Percentiles rank a stretch among this genome's conserved stretches.
These are phyloP conservation scores for Semotilus atromaculatus DNA, from an alignment of 2,797 vertebrate species.

Conservation along the genomic window DNA sequence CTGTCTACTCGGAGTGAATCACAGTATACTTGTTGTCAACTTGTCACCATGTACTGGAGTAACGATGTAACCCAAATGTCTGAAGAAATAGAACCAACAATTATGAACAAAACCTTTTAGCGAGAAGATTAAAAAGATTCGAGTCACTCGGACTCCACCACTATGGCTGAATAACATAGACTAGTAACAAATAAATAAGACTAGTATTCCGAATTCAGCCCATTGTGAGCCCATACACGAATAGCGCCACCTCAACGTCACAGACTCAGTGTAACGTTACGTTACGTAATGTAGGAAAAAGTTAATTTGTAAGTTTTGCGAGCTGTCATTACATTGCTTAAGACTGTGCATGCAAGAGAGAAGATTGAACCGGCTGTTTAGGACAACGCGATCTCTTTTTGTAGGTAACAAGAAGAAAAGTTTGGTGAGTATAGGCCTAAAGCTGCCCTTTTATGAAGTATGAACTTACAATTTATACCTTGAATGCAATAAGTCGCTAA, in stretches of 20 bases:
- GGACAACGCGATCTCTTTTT: background rate
- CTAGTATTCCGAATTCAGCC: background rate
- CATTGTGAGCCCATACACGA: background rate
- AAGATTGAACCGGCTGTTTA: background rate
- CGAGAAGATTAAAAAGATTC: background rate
- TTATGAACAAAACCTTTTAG: background rate
- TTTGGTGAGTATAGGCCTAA: conserved; percentile 2
- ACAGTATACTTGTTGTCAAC: background rate
- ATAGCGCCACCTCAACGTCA: background rate
- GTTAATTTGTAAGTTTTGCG: background rate
- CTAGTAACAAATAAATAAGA: background rate
- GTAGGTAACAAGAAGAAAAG: background rate
- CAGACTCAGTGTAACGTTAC: too few species aligned
- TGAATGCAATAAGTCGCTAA: background rate
- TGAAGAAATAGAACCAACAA: background rate
- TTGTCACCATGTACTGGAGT: background rate
- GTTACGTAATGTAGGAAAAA: conserved; percentile 10
- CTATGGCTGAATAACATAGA: background rate
- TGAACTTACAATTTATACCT: background rate
- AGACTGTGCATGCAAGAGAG: background rate
- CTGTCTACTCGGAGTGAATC: background rate
- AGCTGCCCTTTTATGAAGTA: background rate
- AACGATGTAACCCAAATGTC: background rate
- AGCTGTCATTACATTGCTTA: background rate
- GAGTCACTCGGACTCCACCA: background rate